Conservation (phyloP, 2,888 invertebrate species). For the Apocheima hispidaria region DNA sequence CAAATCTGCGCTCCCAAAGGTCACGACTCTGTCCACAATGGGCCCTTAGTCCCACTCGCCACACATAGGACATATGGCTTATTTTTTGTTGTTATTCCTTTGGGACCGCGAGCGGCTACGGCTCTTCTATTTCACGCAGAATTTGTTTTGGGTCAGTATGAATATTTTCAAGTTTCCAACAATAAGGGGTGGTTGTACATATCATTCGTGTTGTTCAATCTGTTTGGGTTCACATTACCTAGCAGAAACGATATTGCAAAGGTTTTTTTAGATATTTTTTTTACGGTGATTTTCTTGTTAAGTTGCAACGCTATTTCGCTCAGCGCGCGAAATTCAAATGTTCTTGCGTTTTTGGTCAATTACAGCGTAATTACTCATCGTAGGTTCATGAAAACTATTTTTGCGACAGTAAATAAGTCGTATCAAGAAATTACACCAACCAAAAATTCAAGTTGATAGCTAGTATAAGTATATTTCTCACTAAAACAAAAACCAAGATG, state of each 20-base stretch:
- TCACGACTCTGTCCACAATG: constrained; percentile 31
- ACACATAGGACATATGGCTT: constrained; percentile 28
- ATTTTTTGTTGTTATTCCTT: constrained; percentile 34
- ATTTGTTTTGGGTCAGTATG: constrained; percentile 35
- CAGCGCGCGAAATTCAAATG: too few species aligned
- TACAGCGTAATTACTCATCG: too few species aligned
- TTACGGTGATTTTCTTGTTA: neutral
- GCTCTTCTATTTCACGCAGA: constrained; percentile 36
- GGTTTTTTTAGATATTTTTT: neutral
- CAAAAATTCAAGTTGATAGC: too few species aligned
- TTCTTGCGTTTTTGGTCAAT: too few species aligned
- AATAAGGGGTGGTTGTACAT: constrained; percentile 29
- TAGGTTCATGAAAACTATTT: too few species aligned
- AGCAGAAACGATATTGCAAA: too few species aligned
- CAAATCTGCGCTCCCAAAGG: constrained; percentile 27
- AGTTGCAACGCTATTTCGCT: too few species aligned
- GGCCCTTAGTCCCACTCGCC: constrained; percentile 39
- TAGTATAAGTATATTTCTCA: too few species aligned
- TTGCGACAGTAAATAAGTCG: too few species aligned
- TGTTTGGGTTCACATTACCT: neutral
- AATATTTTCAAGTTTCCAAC: constrained; percentile 38
- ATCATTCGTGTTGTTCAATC: constrained; percentile 30
- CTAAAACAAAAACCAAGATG: too few species aligned
- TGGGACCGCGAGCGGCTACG: constrained; percentile 24
- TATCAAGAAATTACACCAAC: too few species aligned